These are phyloP conservation scores for Paragorgia papillata DNA, from an alignment of 92 coral and sea anemone species.

Conservation along the genomic window DNA sequence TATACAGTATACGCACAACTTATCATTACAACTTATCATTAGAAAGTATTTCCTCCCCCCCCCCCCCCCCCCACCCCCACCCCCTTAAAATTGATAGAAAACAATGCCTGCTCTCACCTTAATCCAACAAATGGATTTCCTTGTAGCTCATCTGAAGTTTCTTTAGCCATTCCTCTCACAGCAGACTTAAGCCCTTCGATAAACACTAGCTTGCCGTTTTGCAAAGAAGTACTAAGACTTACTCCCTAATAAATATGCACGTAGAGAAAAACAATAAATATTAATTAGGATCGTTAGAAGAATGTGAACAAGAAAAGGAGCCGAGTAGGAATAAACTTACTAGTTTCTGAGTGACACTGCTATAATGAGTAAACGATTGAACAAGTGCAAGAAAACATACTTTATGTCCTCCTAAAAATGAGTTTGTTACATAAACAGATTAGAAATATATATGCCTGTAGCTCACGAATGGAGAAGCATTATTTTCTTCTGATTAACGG, in stretches of 20 bases:
- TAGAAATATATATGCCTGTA: no score
- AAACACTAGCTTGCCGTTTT: conserved; percentile 69
- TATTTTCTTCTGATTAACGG: no score
- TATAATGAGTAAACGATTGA: conserved; percentile 92
- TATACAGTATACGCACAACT: no score
- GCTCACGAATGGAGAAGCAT: no score
- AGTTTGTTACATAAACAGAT: no score
- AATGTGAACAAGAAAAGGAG: neutral
- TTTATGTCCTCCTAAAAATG: conserved; percentile 76
- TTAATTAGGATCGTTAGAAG: no score
- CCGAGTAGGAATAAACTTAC: conserved; percentile 70
- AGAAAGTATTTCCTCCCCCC: no score
- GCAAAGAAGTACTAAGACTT: conserved; percentile 62
- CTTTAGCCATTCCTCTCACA: conserved; percentile 58
- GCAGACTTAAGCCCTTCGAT: conserved; percentile 77
- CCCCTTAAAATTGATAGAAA: no score
- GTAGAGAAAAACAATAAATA: no score
- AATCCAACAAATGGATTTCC: conserved; percentile 58
- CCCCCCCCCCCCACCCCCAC: no score
- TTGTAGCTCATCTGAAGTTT: conserved; percentile 12
- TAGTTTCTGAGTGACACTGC: conserved; percentile 85
- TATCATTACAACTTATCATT: no score
- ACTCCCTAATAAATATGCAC: conserved; percentile 65
- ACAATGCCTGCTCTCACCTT: no score
- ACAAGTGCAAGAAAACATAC: conserved; percentile 83